Evolutionary conservation across 2,888 invertebrate genomes (phyloP).

Genomic region (Diplolepis rosae): DNA sequence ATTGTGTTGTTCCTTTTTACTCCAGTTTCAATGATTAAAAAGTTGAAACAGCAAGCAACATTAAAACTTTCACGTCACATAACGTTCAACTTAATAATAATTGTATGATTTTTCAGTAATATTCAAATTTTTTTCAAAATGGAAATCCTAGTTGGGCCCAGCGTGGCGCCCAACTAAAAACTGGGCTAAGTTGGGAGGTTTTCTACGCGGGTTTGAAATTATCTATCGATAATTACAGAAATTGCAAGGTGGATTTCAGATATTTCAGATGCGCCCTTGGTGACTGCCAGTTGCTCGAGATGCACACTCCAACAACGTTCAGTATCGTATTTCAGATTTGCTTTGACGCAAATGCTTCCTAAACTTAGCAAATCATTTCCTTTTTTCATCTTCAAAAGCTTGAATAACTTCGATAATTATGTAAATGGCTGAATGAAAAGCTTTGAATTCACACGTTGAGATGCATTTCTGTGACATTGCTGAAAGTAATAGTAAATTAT

Average conservation of each 20-base stretch:
- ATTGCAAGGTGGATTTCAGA: background rate
- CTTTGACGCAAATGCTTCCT: constrained; percentile 48
- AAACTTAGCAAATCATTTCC: constrained; percentile 44
- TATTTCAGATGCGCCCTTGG: background rate
- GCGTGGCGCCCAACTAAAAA: no score
- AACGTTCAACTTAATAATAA: no score
- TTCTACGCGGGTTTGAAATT: background rate
- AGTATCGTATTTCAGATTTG: constrained; percentile 31
- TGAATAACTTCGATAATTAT: constrained; percentile 65
- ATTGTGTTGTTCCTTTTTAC: no score
- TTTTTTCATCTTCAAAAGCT: constrained; percentile 60
- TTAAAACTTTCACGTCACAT: no score
- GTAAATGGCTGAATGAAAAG: constrained; percentile 48
- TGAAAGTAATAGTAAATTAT: no score
- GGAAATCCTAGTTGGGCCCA: no score
- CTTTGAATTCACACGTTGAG: constrained; percentile 37
- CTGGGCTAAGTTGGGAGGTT: constrained; percentile 14
- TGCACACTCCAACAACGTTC: constrained; percentile 39
- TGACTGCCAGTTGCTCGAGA: constrained; percentile 23
- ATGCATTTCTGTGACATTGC: background rate
- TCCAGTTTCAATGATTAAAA: no score
- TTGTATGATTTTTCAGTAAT: no score
- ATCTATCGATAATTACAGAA: background rate
- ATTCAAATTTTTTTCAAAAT: no score
- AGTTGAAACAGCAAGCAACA: no score